These are phyloP conservation scores for Butorides virescens DNA, from an alignment of 2,113 vertebrate species.

Conservation along the genomic window DNA sequence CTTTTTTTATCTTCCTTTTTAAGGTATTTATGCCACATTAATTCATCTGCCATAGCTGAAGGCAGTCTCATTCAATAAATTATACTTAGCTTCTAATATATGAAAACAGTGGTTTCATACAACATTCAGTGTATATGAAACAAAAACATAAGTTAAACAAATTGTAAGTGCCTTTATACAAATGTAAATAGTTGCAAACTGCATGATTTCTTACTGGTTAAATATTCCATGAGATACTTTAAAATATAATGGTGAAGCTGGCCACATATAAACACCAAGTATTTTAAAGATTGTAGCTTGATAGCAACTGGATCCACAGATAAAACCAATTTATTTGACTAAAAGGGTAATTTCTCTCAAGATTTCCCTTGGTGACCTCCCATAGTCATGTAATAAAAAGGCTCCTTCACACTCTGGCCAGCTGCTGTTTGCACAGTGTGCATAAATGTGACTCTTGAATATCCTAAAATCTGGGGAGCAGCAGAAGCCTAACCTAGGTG, in stretches of 20 bases:
- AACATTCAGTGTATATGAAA: background rate
- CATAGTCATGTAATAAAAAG: background rate
- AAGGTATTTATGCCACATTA: background rate
- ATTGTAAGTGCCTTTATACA: background rate
- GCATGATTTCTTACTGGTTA: background rate
- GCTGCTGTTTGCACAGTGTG: background rate
- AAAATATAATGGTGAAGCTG: background rate
- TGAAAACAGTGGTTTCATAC: background rate
- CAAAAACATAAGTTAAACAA: background rate
- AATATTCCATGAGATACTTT: background rate
- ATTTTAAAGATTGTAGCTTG: background rate
- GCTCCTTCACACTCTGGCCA: background rate
- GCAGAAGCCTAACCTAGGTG: background rate
- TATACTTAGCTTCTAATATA: background rate
- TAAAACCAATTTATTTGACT: background rate
- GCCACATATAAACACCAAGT: background rate
- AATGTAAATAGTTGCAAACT: background rate
- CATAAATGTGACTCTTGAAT: fast-evolving
- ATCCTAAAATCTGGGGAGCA: background rate
- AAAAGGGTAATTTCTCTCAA: background rate
- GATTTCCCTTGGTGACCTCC: background rate
- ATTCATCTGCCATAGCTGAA: background rate
- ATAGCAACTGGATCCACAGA: background rate
- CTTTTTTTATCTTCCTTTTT: conserved; percentile 30
- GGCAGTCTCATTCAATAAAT: background rate